A percentile compares a stretch with the other conserved stretches of the same genome.
Evolutionary conservation across 2,888 invertebrate species (phyloP).

Genomic region (Amitus sp.): DNA sequence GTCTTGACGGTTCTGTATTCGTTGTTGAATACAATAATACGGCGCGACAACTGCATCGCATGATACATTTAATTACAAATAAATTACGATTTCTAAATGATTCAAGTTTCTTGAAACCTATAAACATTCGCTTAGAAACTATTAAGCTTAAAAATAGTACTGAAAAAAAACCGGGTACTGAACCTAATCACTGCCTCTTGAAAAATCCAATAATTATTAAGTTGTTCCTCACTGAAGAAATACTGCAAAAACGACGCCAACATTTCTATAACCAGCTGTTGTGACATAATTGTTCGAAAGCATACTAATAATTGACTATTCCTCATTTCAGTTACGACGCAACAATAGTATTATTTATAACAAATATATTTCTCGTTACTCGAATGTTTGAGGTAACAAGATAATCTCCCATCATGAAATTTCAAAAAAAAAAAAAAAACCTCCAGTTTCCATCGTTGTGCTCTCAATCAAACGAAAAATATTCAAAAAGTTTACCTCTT

Average conservation of each 20-base stretch:
- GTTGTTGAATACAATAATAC: no score
- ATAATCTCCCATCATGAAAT: not conserved
- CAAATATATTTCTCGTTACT: not conserved
- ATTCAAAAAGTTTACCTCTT: no score
- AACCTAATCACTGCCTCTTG: conserved; percentile 22
- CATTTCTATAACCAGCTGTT: not conserved
- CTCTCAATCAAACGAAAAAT: not conserved
- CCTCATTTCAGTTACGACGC: not conserved
- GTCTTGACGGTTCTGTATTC: conserved; percentile 59
- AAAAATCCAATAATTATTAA: not conserved
- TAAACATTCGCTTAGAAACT: conserved; percentile 30
- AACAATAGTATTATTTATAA: not conserved
- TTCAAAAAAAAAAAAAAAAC: no score
- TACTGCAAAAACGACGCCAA: conserved; percentile 6
- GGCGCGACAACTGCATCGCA: conserved; percentile 29
- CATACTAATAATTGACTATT: conserved; percentile 9
- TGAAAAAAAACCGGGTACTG: conserved; percentile 13
- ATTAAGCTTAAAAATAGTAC: conserved; percentile 29
- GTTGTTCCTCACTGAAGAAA: conserved; percentile 1
- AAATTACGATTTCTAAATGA: conserved; percentile 41
- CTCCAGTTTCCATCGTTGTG: not conserved
- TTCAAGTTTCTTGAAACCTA: conserved; percentile 26
- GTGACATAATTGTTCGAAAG: not conserved
- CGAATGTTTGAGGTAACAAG: not conserved
- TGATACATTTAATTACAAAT: conserved; percentile 40